These are phyloP conservation scores for Crenuchus spilurus DNA, from an alignment of 2,797 vertebrate genomes.

Conservation along the genomic window DNA sequence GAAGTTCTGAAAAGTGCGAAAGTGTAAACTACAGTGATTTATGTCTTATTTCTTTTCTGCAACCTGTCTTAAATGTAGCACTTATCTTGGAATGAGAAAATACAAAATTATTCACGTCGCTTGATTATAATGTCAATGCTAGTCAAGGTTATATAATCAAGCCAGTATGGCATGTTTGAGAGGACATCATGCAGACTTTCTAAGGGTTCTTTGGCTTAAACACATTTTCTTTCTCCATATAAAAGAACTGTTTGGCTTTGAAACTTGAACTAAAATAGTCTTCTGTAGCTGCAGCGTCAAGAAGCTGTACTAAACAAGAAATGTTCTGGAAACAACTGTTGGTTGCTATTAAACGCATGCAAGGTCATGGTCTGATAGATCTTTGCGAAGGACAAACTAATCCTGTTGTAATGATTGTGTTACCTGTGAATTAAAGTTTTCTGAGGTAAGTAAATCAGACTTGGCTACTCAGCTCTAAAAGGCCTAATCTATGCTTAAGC, in stretches of 20 bases:
- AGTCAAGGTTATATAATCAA: background rate
- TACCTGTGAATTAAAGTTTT: slow-evolving; percentile 48
- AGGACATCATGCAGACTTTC: background rate
- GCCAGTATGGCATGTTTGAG: background rate
- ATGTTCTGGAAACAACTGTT: background rate
- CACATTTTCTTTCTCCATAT: background rate
- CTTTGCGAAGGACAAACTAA: slow-evolving; percentile 43
- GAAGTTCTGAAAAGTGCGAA: too few relatives aligned
- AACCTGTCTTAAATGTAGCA: background rate
- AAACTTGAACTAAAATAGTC: too few relatives aligned
- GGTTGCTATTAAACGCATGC: background rate
- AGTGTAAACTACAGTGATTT: too few relatives aligned
- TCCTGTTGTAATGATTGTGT: slow-evolving; percentile 43
- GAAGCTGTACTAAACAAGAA: background rate
- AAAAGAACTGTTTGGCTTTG: background rate
- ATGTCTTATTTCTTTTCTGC: background rate
- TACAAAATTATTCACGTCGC: background rate
- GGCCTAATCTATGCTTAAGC: slow-evolving; percentile 18
- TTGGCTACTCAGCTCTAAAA: slow-evolving; percentile 39
- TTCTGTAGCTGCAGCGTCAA: too few relatives aligned
- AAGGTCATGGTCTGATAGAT: slow-evolving; percentile 19
- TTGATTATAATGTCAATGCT: background rate
- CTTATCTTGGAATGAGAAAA: background rate
- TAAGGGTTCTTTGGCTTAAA: background rate
- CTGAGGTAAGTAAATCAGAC: slow-evolving; percentile 38